Evolutionary conservation across 1,140 invertebrate genomes (phyloP), one percentile per base, ranked within the genome.

Genomic region (Polypedilum pembai): DNA sequence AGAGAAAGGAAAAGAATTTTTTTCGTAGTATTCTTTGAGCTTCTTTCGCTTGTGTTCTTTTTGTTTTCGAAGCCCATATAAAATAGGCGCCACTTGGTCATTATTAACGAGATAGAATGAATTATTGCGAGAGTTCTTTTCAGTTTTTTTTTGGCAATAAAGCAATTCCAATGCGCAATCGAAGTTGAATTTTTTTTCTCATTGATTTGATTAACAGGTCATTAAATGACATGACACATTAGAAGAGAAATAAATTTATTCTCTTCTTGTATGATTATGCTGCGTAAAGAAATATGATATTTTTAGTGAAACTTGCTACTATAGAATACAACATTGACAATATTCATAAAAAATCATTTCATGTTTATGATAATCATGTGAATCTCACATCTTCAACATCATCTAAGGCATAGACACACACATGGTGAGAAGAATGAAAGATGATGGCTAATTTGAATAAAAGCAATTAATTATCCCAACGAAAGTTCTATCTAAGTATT

Each of bases 291-390:
- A 56, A 56, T n/a, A 56, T 15, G 45, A 56, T 56, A 56, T n/a
- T 12, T 56, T 56, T 56, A 56, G 4, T 56, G 45, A 56, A 56
- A 15, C 12, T 56, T 56, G 45, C 45, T 56, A 56, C 45, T 56
- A 33, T 56, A 56, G 12, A 56, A 56, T 56, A n/a, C 45, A n/a
- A 8, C 8, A 45, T 15, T 56, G 12, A 15, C 12, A 56, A 56
- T 56, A n/a, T 15, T n/a, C 45, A 56, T 56, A 56, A 56, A 56
- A 56, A 56, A 56, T n/a, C 12, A 56, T 56, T 56, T 56, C 45
- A 56, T 56, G 45, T 56, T 69, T 69, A 69, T 69, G 65, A 20
- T 69, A 69, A 69, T 69, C 65, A 69, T 69, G 65, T 69, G 65
- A 69, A 20, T 69, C 65, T 69, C 65, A 69, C 65, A 69, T 18